Percentiles rank a stretch among this genome's conserved stretches.
Evolutionary conservation across 2,888 invertebrate genomes (phyloP).

Genomic region (Cantharis rufa): DNA sequence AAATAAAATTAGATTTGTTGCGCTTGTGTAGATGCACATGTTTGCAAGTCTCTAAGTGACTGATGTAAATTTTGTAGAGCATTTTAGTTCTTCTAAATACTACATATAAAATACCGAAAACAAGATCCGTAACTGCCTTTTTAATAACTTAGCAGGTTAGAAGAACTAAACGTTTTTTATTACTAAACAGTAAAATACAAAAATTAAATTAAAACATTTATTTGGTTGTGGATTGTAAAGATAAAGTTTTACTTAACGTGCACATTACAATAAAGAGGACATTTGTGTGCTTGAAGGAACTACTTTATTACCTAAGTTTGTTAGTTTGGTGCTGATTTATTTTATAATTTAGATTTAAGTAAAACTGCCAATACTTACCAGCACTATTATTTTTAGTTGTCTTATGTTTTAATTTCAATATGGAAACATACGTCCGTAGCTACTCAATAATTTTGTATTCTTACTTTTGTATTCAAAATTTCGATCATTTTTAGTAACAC

Average conservation of each 20-base stretch:
- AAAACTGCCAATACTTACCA: not conserved
- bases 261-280: not conserved
- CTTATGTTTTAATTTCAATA: not conserved
- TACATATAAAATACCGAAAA: slow-evolving; percentile 5
- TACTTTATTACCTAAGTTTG: not conserved
- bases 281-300: not conserved
- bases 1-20: slow-evolving; percentile 6
- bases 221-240: slow-evolving; percentile 25
- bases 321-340: not conserved
- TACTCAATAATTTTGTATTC: not conserved
- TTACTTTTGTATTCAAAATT: not conserved
- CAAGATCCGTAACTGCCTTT: slow-evolving; percentile 23
- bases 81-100: slow-evolving; percentile 26
- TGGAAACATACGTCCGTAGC: not conserved
- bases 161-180: slow-evolving; percentile 24
- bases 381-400: not conserved
- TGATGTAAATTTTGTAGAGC: not conserved
- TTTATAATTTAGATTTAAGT: not conserved
- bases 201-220: slow-evolving; percentile 11
- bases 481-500: not conserved
- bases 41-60: slow-evolving; percentile 1
- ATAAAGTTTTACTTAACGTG: not conserved
- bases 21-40: slow-evolving; percentile 5
- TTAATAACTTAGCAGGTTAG: slow-evolving; percentile 20
- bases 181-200: slow-evolving; percentile 11